Conservation (phyloP, 53 echinoderm and acorn worm genomes). For the Temnopleurus reevesii region DNA sequence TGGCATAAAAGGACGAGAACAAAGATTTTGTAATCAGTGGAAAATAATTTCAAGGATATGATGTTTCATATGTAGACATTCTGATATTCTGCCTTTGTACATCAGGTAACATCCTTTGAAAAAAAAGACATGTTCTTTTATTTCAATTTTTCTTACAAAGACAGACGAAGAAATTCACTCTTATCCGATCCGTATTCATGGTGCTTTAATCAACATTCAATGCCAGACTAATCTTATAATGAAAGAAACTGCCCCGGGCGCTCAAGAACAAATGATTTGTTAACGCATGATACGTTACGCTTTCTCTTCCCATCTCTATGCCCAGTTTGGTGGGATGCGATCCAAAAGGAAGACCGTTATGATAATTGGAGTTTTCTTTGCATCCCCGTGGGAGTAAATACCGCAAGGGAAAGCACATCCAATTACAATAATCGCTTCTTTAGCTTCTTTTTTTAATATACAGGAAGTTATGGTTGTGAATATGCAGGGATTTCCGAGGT, state of each 20-base stretch:
- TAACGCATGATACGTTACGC: too few relatives aligned
- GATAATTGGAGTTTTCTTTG: conserved; percentile 1
- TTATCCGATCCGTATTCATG: neutral
- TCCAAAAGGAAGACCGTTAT: neutral
- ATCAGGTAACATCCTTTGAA: too few relatives aligned
- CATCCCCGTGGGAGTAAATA: neutral
- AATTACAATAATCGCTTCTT: conserved; percentile 10
- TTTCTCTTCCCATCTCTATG: too few relatives aligned
- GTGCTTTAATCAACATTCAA: neutral
- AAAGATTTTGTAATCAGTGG: too few relatives aligned
- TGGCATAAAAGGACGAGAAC: too few relatives aligned
- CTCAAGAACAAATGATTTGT: neutral
- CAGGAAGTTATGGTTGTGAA: too few relatives aligned
- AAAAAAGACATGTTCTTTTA: neutral
- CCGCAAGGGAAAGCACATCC: neutral
- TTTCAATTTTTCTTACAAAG: neutral
- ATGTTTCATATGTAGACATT: too few relatives aligned
- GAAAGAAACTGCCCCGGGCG: neutral
- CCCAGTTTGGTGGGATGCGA: neutral
- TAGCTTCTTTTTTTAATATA: too few relatives aligned
- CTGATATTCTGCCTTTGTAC: too few relatives aligned
- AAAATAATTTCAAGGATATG: too few relatives aligned
- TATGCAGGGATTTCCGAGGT: too few relatives aligned
- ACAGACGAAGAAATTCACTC: neutral
- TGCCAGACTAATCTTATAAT: neutral